phyloP scores from a whole-genome alignment of 1,140 invertebrate species.

The Psix sp. region DNA sequence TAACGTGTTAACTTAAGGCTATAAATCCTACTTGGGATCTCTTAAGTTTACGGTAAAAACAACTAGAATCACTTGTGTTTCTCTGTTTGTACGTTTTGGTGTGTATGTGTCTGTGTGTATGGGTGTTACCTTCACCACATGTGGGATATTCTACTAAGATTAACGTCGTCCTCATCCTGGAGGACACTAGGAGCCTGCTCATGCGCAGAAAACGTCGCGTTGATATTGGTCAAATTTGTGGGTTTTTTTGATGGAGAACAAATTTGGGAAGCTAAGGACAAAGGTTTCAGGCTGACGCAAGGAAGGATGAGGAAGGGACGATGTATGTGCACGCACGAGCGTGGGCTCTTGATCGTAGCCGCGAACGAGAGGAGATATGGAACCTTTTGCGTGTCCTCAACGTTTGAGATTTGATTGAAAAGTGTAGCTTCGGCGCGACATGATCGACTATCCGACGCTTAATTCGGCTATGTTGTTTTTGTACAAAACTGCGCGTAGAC shows the following conservation, averaged over 20 bases:
- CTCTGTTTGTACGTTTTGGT: slow-evolving; percentile 27
- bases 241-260: background rate
- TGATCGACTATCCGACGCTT: background rate
- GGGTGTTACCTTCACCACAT: slow-evolving; percentile 66
- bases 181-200: slow-evolving; percentile 57
- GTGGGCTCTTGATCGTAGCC: slow-evolving; percentile 6
- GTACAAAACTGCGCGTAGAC: slow-evolving; percentile 40
- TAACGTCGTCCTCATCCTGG: slow-evolving; percentile 60
- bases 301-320: no score
- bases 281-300: no score
- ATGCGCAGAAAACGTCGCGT: slow-evolving; percentile 69
- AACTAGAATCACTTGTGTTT: slow-evolving; percentile 70
- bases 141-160: slow-evolving; percentile 67
- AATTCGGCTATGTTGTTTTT: background rate
- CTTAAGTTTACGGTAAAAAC: slow-evolving; percentile 64
- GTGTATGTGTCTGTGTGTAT: slow-evolving; percentile 21
- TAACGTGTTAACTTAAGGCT: slow-evolving; percentile 56
- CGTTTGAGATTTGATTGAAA: background rate
- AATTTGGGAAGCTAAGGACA: no score
- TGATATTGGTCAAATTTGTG: background rate
- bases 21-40: slow-evolving; percentile 52
- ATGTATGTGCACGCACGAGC: slow-evolving; percentile 17
- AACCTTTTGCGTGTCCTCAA: no score
- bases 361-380: slow-evolving; percentile 45
- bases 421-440: background rate